phyloP scores from a whole-genome alignment of 2,888 invertebrate species.

The Liopterus haemorrhoidalis region DNA sequence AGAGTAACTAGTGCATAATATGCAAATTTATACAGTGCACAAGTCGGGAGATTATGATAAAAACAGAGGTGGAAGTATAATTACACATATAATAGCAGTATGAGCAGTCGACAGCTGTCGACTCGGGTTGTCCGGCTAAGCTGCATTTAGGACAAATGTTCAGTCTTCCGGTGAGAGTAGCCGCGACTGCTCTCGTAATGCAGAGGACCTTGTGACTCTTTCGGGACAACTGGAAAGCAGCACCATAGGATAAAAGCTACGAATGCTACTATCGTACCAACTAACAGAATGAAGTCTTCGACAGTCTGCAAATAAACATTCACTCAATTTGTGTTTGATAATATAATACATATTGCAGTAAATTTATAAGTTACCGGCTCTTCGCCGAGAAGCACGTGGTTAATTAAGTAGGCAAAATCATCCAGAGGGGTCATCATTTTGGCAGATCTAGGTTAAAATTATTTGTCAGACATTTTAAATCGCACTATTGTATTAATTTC shows the following conservation, averaged over 20 bases:
- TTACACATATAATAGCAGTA: too few species aligned
- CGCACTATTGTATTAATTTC: conserved; percentile 12
- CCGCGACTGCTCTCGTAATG: conserved; percentile 40
- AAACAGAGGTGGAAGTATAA: too few species aligned
- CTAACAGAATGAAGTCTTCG: conserved; percentile 56
- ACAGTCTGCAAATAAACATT: conserved; percentile 47
- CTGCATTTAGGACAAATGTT: conserved; percentile 33
- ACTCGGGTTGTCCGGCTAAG: conserved; percentile 18
- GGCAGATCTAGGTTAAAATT: conserved; percentile 16
- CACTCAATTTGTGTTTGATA: neutral
- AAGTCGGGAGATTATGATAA: conserved; percentile 8
- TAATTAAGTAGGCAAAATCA: conserved; percentile 55
- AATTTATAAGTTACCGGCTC: conserved; percentile 53
- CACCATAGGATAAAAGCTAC: conserved; percentile 60
- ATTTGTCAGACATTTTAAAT: conserved; percentile 16
- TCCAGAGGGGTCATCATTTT: conserved; percentile 53
- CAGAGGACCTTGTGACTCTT: conserved; percentile 38
- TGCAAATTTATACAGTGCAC: conserved; percentile 20
- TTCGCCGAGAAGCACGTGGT: conserved; percentile 55
- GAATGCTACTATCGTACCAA: conserved; percentile 58
- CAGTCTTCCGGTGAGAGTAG: conserved; percentile 37
- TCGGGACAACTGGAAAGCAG: conserved; percentile 52
- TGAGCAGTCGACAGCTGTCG: conserved; percentile 2
- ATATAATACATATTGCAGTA: too few species aligned
- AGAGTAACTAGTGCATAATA: conserved; percentile 17